Evolutionary conservation across 2,888 invertebrate species (phyloP).

Genomic region (Cheilosia vulpina): DNA sequence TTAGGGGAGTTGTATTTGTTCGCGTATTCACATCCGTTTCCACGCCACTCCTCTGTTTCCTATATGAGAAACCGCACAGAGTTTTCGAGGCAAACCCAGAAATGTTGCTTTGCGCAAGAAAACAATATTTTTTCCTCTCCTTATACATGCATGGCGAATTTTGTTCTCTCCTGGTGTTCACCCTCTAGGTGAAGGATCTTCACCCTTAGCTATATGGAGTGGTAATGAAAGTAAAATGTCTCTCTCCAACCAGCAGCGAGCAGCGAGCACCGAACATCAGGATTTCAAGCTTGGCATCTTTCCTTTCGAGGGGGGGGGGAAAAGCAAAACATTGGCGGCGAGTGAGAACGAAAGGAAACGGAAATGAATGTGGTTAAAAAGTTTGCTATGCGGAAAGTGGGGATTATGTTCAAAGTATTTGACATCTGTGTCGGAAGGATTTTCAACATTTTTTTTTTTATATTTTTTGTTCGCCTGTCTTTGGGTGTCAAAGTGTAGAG

Average conservation of each 20-base stretch:
- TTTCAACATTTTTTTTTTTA: slow-evolving; percentile 3
- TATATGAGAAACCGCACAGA: slow-evolving; percentile 12
- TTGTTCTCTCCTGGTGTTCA: slow-evolving; percentile 9
- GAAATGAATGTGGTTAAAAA: slow-evolving; percentile 57
- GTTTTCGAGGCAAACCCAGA: slow-evolving; percentile 7
- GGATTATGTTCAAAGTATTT: slow-evolving; percentile 57
- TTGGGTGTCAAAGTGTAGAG: slow-evolving; percentile 50
- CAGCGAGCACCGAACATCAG: background rate
- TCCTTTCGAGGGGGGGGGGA: background rate
- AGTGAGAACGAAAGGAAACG: slow-evolving; percentile 15
- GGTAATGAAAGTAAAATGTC: slow-evolving; percentile 33
- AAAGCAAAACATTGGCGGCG: background rate
- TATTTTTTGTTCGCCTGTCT: slow-evolving; percentile 3
- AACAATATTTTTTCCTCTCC: slow-evolving; percentile 37
- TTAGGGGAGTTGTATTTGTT: slow-evolving; percentile 11
- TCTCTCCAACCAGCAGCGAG: background rate
- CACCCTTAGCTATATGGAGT: slow-evolving; percentile 2
- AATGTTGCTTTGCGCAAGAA: slow-evolving; percentile 20
- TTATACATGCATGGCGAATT: slow-evolving; percentile 41
- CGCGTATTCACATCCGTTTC: slow-evolving; percentile 3
- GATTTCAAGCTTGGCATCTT: slow-evolving; percentile 1
- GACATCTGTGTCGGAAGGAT: slow-evolving; percentile 45
- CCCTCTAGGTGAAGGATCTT: slow-evolving; percentile 11
- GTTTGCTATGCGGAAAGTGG: slow-evolving; percentile 34
- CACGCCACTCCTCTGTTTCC: background rate